Base-by-base conservation (phyloP, 2,888 invertebrate genomes). In the Parapristionchus giblindavisi region DNA sequence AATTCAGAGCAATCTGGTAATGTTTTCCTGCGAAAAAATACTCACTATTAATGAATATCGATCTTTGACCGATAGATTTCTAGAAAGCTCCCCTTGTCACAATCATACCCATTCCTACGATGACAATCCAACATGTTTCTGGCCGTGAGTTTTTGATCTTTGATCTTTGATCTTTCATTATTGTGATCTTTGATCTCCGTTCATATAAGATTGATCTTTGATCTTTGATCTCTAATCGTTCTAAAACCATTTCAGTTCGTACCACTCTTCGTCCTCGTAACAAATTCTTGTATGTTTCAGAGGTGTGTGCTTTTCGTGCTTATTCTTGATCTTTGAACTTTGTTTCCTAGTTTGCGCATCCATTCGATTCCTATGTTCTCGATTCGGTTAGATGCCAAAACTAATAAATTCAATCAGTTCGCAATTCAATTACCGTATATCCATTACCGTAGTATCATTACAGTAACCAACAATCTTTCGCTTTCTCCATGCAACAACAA, bases 231-330 rank as follows among this genome's bases (percentile, higher is more conserved):
- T 65, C 63, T 29, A 17, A n/a, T n/a, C n/a, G n/a, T n/a, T n/a
- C n/a, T n/a, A n/a, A n/a, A n/a, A 6, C 34, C 14, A 21, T 65
- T 65, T 17, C 63, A 65, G 63, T 32, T 43, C 40, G 43, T 29
- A 43, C 43, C 24, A 40, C 27, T 17, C 43, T 43, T 43, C 43
- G 63, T 65, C 43, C 29, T 29, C 63, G 40, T 17, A 43, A 65
- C 17, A 32, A 54, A 40, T 56, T 40, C 40, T n/a, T 29, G 70
- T 71, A 71, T 43, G 70, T 71, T 71, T 71, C 70, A 71, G 70
- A 71, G 70, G 70, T 71, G 54, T n/a, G n/a, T 52, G 70, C 70
- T 56, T 48, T 56, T 71, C 54, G 14, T 24, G 56, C 56, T 56
- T 56, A 11, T 56, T 17, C 48, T 21, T 21, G 11, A 11, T 14